Base-by-base conservation (phyloP, 1,140 invertebrate genomes). In the Sesamia nonagrioides region DNA sequence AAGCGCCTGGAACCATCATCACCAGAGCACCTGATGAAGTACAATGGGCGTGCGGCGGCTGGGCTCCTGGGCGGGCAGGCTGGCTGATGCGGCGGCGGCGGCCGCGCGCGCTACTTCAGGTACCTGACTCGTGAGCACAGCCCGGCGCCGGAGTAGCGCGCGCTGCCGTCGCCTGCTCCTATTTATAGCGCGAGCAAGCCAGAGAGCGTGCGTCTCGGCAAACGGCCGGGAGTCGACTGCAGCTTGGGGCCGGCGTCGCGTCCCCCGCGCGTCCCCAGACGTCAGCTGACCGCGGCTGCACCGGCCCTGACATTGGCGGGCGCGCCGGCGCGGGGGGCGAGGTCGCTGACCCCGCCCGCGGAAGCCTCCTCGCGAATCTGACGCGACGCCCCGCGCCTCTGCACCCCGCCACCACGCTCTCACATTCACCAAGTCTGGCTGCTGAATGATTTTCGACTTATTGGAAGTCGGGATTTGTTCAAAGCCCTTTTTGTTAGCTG, bases 1-100 rank as follows among this genome's bases (percentile, higher is more conserved):
- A 98, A 98, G 97, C 98, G 97, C 98, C 98, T 98, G 98, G 98
- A 97, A 96, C 95, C 88, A 89, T 95, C 93, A 95, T 96, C 96
- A 98, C 98, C 98, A 98, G 98, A 98, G 98, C 98, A 98, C 98
- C 98, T 98, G 98, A 98, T 98, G 98, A 98, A 98, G 98, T 98
- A 98, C 98, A 98, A 98, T 98, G 97, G 97, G 97, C 97, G 98
- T 98, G 97, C 96, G 96, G 96, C 96, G 96, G 93, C 82, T 84
- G 74, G 69, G 78, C 58, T 61, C 21, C 7, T 27, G 37, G 18
- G 61, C 77, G 54, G 71, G 72, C 73, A 48, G 82, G 72, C 35
- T 35, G 21, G 71, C 40, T 78, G 80, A 72, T 77, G 81, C 11
- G 21, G 73, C 84, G 89, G 91, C 86, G 89, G 91, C 89, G 95